phyloP scores from a whole-genome alignment of 37 sponge, comb jelly and placozoan genomes.

The Oopsacas minuta region DNA sequence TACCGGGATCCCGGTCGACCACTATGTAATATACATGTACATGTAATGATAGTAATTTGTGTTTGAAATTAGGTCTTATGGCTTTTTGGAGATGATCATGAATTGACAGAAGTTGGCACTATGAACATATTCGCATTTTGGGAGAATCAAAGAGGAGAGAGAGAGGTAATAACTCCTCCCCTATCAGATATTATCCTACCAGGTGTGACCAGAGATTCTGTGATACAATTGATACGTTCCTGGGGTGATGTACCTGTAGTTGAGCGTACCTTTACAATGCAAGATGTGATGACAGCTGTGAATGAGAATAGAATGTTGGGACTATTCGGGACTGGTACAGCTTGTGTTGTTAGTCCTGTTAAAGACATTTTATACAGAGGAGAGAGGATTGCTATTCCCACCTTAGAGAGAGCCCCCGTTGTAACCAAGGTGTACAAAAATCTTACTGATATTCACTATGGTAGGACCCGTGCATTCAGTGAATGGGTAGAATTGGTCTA shows the following conservation, averaged over 20 bases:
- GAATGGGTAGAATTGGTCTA: not conserved
- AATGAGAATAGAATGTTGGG: constrained; percentile 75
- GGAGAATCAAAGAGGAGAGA: constrained; percentile 90
- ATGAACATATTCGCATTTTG: constrained; percentile 96
- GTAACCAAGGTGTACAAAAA: constrained; percentile 54
- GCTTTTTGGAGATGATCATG: constrained; percentile 75
- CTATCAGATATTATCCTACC: constrained; percentile 85
- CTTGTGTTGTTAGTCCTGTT: constrained; percentile 93
- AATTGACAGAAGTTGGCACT: constrained; percentile 95
- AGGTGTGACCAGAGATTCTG: constrained; percentile 81
- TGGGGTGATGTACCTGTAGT: constrained; percentile 61
- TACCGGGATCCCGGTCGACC: too few relatives aligned
- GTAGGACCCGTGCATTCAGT: not conserved
- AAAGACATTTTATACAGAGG: constrained; percentile 49
- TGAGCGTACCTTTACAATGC: constrained; percentile 77
- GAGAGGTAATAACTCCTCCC: constrained; percentile 95
- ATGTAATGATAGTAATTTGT: too few relatives aligned
- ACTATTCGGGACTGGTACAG: constrained; percentile 97
- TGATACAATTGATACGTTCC: constrained; percentile 56
- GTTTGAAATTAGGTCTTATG: constrained; percentile 85
- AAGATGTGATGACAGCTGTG: constrained; percentile 50
- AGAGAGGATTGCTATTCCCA: constrained; percentile 52
- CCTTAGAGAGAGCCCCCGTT: constrained; percentile 62
- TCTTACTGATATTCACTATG: constrained; percentile 61
- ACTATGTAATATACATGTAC: too few relatives aligned